Evolutionary conservation across 2,888 invertebrate genomes (phyloP), one percentile per base, ranked within the genome.

Genomic region (Epiblema foenella): DNA sequence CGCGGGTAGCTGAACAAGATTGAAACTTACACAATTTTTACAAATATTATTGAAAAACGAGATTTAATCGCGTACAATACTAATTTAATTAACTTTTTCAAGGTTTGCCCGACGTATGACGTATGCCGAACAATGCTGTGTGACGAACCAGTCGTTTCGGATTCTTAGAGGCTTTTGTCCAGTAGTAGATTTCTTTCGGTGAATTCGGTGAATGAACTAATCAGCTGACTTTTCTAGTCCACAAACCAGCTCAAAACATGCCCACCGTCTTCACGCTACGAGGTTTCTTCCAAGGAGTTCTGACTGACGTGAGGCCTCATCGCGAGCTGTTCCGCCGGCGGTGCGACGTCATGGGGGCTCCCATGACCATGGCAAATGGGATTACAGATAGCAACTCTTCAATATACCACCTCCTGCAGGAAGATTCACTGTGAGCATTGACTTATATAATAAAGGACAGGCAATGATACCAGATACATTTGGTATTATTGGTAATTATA

Each of bases 351-450:
- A 86, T 81, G 83, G 85, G 89, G 0, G 85, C 88, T 68, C 76
- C 85, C 0, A 72, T 92, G 7, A 88, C 85, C 0, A 89, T 91
- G 85, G 79, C 88, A n/a, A 87, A 88, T 51, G 89, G 88, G 0
- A 85, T 92, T 49, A 88, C 88, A 67, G 89, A 91, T 62, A 90
- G 86, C 65, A 91, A 91, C 71, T 77, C 78, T 0, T 84, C 89
- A 0, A 75, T 72, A 29, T 81, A 85, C 18, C 89, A 90, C 75
- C 69, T 91, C 29, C 80, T 83, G 0, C 78, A 78, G 52, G 89
- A 91, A 66, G 85, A 89, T 71, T 77, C 86, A 72, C 60, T 85
- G 91, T 91, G 73, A 87, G 89, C 4, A 24, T 24, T 24, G 11
- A 46, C 39, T 17, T 57, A 12, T 17, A 33, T 33, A 33, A 33